Percentiles rank a stretch among this genome's conserved stretches.
Conservation (phyloP, 92 coral and sea anemone species). For the Parazoanthus darwini region DNA sequence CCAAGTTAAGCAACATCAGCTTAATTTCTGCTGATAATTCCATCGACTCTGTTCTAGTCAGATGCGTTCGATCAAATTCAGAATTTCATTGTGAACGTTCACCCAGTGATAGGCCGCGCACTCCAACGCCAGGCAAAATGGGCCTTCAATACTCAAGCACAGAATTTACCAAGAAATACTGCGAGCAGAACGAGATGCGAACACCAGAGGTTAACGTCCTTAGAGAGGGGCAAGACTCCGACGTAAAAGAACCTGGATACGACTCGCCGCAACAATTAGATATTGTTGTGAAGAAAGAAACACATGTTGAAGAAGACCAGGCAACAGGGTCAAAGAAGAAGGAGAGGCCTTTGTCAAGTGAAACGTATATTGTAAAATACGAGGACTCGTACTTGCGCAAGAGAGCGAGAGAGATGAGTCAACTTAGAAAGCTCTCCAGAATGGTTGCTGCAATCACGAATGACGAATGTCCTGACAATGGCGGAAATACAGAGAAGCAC, state of each 20-base stretch:
- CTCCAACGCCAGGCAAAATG: neutral
- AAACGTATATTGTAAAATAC: slow-evolving; percentile 14
- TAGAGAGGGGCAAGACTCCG: neutral
- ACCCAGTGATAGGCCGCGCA: neutral
- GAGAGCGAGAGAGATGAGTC: neutral
- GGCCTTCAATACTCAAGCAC: neutral
- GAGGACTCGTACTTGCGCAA: slow-evolving; percentile 33
- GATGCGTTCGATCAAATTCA: neutral
- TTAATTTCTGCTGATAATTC: slow-evolving; percentile 4
- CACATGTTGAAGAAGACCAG: neutral
- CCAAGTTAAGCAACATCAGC: slow-evolving; percentile 4
- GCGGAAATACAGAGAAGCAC: neutral
- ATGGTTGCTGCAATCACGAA: neutral
- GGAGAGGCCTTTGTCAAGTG: neutral
- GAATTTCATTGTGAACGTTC: slow-evolving; percentile 1
- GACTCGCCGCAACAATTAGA: neutral
- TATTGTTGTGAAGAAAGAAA: neutral
- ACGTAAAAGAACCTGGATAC: neutral
- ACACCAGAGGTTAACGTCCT: neutral
- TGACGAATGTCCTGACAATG: neutral
- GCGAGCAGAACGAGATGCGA: neutral
- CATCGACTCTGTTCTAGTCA: slow-evolving; percentile 10
- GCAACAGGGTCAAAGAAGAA: neutral
- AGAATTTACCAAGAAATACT: neutral
- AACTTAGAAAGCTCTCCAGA: neutral